Conservation (phyloP, 2,113 vertebrate genomes). For the Corythoichthys haematopterus region DNA sequence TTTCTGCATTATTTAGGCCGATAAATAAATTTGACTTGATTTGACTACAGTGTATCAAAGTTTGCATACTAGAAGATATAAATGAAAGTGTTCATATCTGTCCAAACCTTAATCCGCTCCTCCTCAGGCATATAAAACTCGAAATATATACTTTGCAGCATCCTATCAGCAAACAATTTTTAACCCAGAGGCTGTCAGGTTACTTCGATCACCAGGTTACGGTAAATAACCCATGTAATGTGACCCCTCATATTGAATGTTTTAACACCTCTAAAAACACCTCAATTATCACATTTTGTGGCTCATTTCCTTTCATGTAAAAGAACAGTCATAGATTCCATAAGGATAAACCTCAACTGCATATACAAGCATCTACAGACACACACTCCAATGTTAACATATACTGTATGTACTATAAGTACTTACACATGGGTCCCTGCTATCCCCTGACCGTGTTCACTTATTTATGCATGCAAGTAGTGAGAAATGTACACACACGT, state of each 20-base stretch:
- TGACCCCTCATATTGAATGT: neutral
- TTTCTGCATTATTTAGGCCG: no score
- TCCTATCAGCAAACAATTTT: neutral
- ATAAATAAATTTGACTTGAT: neutral
- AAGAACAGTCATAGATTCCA: slow-evolving; percentile 21
- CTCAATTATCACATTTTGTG: slow-evolving; percentile 9
- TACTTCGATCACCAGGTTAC: slow-evolving; percentile 7
- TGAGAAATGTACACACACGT: slow-evolving; percentile 3
- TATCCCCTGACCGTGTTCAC: neutral
- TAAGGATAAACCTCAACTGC: slow-evolving; percentile 7
- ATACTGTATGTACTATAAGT: neutral
- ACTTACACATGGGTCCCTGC: neutral
- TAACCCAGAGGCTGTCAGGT: neutral
- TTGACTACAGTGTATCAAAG: neutral
- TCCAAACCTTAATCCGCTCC: neutral
- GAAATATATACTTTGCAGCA: neutral
- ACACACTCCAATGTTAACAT: neutral
- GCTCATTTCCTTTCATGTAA: slow-evolving; percentile 20
- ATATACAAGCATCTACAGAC: neutral
- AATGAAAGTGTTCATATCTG: neutral
- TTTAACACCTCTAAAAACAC: slow-evolving; percentile 15
- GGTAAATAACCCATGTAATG: slow-evolving; percentile 2
- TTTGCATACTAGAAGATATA: neutral
- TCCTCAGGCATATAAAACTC: neutral
- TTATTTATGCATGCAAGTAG: neutral